Evolutionary conservation across 2,113 vertebrate genomes (phyloP), one percentile per base, ranked within the genome.

Genomic region (Circaetus gallicus): DNA sequence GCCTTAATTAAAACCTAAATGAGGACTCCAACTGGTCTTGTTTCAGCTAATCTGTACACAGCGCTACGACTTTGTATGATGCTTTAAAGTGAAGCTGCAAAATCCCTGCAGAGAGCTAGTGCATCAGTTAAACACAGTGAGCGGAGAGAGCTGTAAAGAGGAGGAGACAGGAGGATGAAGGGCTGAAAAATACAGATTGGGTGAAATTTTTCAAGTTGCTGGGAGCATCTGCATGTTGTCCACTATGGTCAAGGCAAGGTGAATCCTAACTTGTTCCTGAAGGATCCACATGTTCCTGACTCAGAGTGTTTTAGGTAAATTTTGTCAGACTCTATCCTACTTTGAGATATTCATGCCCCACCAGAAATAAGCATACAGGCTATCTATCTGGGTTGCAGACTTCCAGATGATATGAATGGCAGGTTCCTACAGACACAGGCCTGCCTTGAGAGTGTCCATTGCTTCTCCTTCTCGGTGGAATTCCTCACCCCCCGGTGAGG

Each of bases 1-100:
- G 61, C 66, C 66, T 94, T 92, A 97, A 96, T 96, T 94, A 94
- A 96, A 91, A 82, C 74, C 74, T 90, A 90, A 93, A 93, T 80
- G 88, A 97, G 79, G 71, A 69, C 62, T 86, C 90, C 93, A 94
- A n/a, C 71, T 88, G 85, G 40, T 90, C 82, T 85, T 43, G 26
- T 94, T 90, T 93, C 81, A 82, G 74, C 62, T 82, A 72, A 94
- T 94, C 69, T 91, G 56, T 38, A 36, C 53, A 7, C 8, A 65
- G 71, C 1, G 1, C 40, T 3, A 11, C 2, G n/a, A 47, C 84
- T 95, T 79, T 55, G 45, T 59, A 24, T 61, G 86, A 59, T 69
- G 65, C 43, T 91, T 85, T 86, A 49, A 25, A 93, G 61, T 26
- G 21, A 77, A 93, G 62, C 58, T 90, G 66, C 70, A 91, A 78